phyloP scores from a whole-genome alignment of 2,888 invertebrate species.

The Volucella inanis region DNA sequence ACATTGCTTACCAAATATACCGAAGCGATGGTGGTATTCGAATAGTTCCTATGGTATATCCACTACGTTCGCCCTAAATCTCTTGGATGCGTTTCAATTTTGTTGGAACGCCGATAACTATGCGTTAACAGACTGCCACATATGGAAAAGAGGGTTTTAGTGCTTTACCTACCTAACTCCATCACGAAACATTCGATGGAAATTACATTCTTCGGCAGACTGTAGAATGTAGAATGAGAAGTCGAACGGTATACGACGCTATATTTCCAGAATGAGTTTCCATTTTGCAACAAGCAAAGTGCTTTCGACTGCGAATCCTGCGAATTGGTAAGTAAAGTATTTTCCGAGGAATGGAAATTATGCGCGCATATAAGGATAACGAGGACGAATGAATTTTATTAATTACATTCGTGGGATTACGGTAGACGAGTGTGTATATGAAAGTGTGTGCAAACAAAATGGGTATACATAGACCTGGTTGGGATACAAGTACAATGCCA shows the following conservation, averaged over 20 bases:
- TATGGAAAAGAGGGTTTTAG: conserved; percentile 2
- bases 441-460: not conserved
- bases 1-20: not conserved
- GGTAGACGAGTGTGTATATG: not conserved
- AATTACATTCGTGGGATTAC: conserved; percentile 48
- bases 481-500: not conserved
- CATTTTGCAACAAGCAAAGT: conserved; percentile 33
- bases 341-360: conserved; percentile 26
- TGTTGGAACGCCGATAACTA: not conserved
- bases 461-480: not conserved
- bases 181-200: not conserved
- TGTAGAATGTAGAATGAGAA: too few relatives aligned
- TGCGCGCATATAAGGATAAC: conserved; percentile 35
- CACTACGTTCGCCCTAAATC: not conserved
- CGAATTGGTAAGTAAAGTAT: conserved; percentile 14
- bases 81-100: conserved; percentile 3
- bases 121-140: conserved; percentile 8
- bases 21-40: too few relatives aligned
- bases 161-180: not conserved
- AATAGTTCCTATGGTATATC: too few relatives aligned
- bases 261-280: conserved; percentile 4
- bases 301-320: not conserved
- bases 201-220: not conserved
- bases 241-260: too few relatives aligned
- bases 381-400: conserved; percentile 50